A percentile compares a stretch with the other conserved stretches of the same genome.
Evolutionary conservation across 2,113 vertebrate genomes (phyloP).

Genomic region (Laticauda colubrina): DNA sequence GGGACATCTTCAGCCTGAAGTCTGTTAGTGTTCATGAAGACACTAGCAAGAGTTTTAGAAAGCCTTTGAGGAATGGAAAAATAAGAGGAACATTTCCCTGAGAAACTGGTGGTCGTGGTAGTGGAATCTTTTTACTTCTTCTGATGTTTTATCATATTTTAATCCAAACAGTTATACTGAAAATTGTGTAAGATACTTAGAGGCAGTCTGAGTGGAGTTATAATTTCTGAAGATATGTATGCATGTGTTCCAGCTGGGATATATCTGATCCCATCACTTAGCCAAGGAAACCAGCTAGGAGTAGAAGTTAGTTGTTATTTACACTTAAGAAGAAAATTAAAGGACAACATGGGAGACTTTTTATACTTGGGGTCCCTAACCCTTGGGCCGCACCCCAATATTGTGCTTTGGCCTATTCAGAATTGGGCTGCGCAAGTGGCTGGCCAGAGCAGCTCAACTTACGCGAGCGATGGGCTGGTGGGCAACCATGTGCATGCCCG

Average conservation of each 20-base stretch:
- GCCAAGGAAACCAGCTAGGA: background rate
- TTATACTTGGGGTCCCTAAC: background rate
- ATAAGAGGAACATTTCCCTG: background rate
- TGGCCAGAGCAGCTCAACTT: background rate
- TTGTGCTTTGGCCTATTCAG: background rate
- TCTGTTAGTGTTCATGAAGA: background rate
- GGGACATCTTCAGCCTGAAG: background rate
- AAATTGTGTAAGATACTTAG: background rate
- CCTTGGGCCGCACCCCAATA: too few species aligned
- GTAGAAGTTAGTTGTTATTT: background rate
- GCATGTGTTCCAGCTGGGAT: background rate
- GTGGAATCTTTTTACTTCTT: background rate
- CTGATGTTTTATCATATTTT: background rate
- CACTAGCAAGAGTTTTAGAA: background rate
- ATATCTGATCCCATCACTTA: background rate
- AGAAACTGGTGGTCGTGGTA: background rate
- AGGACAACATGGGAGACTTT: background rate
- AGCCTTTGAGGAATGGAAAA: background rate
- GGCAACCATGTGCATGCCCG: background rate
- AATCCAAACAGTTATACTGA: background rate
- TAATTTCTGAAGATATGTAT: background rate
- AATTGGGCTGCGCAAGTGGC: background rate
- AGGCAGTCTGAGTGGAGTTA: background rate
- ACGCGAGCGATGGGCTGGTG: fast-evolving
- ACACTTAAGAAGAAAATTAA: background rate